A percentile compares a stretch with the other conserved stretches of the same genome.
phyloP scores from a whole-genome alignment of 2,113 vertebrate species.

The Antidorcas marsupialis region DNA sequence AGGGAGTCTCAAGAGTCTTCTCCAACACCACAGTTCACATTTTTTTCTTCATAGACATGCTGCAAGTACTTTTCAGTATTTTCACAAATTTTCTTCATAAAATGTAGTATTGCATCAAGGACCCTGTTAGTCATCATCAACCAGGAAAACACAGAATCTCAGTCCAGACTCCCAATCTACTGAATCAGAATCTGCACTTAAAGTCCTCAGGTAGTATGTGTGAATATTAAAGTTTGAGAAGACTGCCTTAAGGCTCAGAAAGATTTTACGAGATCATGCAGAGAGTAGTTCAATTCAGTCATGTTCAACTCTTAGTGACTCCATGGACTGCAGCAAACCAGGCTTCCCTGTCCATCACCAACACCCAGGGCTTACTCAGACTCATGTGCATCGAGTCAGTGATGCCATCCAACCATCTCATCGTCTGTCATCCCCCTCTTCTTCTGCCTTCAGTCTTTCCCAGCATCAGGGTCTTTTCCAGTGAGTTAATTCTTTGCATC shows the following conservation, averaged over 20 bases:
- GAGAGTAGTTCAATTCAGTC: neutral
- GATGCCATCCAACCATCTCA: neutral
- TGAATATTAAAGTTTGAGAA: neutral
- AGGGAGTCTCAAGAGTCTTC: no score
- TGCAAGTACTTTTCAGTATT: neutral
- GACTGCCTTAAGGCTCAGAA: rapidly evolving
- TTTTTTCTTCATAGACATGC: neutral
- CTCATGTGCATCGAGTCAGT: neutral
- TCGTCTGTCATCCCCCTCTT: neutral
- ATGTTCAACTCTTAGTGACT: neutral
- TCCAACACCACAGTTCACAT: no score
- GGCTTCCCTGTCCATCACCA: neutral
- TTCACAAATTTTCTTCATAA: neutral
- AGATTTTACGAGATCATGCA: neutral
- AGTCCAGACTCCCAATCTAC: neutral
- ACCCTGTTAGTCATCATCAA: neutral
- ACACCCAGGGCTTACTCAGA: neutral
- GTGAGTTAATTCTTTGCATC: neutral
- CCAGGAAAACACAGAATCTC: neutral
- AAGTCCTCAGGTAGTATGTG: neutral
- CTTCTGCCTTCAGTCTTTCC: neutral
- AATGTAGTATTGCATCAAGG: neutral
- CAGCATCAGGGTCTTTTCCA: neutral
- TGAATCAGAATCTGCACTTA: neutral
- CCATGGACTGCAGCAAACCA: neutral